Evolutionary conservation across 1,140 invertebrate species (phyloP), one percentile per base, ranked within the genome.

Genomic region (Ctenoplectra terminalis): DNA sequence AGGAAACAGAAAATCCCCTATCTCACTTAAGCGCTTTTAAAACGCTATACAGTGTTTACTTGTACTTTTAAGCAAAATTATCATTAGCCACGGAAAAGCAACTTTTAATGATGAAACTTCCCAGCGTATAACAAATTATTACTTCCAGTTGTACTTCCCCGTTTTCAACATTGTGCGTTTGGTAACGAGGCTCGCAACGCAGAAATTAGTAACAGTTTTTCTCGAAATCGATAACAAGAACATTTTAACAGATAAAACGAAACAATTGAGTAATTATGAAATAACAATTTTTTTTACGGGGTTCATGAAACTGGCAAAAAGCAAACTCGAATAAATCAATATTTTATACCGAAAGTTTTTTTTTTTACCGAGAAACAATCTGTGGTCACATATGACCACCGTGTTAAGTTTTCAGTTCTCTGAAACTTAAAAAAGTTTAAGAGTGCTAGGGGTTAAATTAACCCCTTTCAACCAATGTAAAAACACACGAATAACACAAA

Each of bases 51-150:
- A n/a, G 20, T 54, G 15, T 48, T 43, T 63, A 73, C 34, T 40
- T 58, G 5, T 17, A 61, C 67, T 40, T 66, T 56, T 31, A 67
- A 46, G 50, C 31, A 56, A 75, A 81, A 81, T 81, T 75, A 74
- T 40, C 63, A 81, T 81, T 58, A 66, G 31, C 79, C 61, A 7
- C 40, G 50, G n/a, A 31, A 20, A 75, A 26, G 26, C 26, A 81
- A 75, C 71, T 81, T 81, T 81, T 81, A 81, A 81, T 50, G 71
- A 75, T 15, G 71, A 75, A 81, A 81, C 79, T 81, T 81, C 52
- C 2, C 17, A 2, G 0, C 43, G 31, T 48, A 7, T 23, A 73
- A 52, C 77, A 40, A 75, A 74, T 75, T 74, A 81, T 34, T 74
- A 81, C 71, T 75, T 81, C 37, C 40, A 60, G 52, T 48, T 46